Evolutionary conservation across 2,797 vertebrate genomes (phyloP).

Genomic region (Halcyon smyrnensis): DNA sequence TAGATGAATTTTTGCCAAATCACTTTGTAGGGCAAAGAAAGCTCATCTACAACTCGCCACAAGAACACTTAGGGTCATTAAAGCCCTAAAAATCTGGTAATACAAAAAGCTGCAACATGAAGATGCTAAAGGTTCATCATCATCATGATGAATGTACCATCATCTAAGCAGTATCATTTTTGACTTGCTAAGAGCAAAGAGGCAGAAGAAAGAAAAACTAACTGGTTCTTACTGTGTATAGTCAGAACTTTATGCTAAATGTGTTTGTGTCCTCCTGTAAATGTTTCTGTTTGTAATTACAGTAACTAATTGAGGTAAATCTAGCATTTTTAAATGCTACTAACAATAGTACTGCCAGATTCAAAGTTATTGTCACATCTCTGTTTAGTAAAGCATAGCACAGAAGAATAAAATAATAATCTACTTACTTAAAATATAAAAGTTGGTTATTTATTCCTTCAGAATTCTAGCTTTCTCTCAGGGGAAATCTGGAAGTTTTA

Average conservation of each 20-base stretch:
- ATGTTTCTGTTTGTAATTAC: background rate
- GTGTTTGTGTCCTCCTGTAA: background rate
- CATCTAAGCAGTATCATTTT: background rate
- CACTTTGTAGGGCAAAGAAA: background rate
- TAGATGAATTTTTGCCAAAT: background rate
- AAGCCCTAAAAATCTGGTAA: background rate
- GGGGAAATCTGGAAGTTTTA: constrained; percentile 49
- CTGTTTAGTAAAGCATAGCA: background rate
- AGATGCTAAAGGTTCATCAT: background rate
- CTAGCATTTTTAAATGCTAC: constrained; percentile 10
- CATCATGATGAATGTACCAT: too few species aligned
- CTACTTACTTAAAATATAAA: constrained; percentile 25
- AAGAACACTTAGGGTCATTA: background rate
- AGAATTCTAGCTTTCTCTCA: constrained; percentile 19
- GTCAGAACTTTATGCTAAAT: constrained; percentile 7
- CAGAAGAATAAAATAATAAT: constrained; percentile 28
- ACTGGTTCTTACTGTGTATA: background rate
- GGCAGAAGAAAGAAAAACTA: constrained; percentile 27
- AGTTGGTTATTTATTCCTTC: constrained; percentile 19
- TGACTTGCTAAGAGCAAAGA: constrained; percentile 21
- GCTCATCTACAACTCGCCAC: background rate
- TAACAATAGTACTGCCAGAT: background rate
- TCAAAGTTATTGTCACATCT: background rate
- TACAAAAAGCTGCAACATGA: constrained; percentile 47
- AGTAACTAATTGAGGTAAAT: constrained; percentile 18